A percentile compares a stretch with the other conserved stretches of the same genome.
Evolutionary conservation across 2,797 vertebrate genomes (phyloP).

Genomic region (Sphenodon punctatus): DNA sequence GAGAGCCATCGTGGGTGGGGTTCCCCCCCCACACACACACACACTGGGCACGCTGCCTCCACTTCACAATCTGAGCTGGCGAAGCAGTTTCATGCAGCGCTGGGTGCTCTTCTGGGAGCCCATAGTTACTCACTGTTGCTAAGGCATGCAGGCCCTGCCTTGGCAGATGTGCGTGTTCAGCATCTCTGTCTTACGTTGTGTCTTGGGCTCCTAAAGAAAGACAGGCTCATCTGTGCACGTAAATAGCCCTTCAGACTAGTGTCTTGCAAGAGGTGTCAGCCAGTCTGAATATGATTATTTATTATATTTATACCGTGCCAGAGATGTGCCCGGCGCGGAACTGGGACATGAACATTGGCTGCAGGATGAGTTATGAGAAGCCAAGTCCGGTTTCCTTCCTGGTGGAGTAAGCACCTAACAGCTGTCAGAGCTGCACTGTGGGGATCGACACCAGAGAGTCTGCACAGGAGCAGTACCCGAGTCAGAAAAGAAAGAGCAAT

Average conservation of each 20-base stretch:
- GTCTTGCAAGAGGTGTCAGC: not conserved
- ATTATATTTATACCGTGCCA: too few relatives aligned
- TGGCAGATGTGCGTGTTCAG: not conserved
- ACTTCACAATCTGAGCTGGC: not conserved
- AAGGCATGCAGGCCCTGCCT: not conserved
- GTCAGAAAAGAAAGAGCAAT: too few relatives aligned
- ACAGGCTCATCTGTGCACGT: not conserved
- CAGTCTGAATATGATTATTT: not conserved
- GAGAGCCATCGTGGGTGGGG: not conserved
- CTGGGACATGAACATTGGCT: rapidly evolving
- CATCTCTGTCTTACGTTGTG: not conserved
- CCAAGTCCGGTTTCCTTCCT: too few relatives aligned
- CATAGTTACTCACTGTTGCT: not conserved
- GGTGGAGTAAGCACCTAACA: too few relatives aligned
- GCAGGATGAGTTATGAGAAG: too few relatives aligned
- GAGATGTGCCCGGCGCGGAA: too few relatives aligned
- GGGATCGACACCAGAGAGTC: too few relatives aligned
- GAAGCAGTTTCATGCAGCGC: not conserved
- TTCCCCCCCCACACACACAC: too few relatives aligned
- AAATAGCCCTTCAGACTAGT: not conserved
- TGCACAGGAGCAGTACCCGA: too few relatives aligned
- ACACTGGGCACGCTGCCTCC: not conserved
- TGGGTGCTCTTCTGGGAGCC: not conserved
- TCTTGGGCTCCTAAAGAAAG: too few relatives aligned
- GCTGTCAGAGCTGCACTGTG: too few relatives aligned